These are phyloP conservation scores for Bolborhynchus lineola DNA, from an alignment of 2,113 vertebrate genomes.

Conservation along the genomic window DNA sequence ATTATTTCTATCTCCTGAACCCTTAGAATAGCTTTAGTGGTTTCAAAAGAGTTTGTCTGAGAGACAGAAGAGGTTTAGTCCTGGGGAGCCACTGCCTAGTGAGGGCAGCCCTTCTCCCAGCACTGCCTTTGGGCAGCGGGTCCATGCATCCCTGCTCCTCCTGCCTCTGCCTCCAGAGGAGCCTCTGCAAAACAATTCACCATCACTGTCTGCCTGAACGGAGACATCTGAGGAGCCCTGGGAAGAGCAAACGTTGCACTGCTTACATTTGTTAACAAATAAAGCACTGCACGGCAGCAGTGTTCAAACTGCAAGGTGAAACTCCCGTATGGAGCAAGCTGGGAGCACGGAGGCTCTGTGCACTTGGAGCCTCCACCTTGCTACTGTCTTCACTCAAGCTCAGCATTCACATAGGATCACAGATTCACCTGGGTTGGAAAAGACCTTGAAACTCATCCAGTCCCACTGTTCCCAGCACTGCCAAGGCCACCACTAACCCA, in stretches of 20 bases:
- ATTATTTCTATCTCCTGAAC: neutral
- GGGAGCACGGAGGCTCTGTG: neutral
- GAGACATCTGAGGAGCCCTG: neutral
- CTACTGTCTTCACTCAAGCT: neutral
- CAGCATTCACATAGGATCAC: neutral
- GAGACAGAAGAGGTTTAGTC: neutral
- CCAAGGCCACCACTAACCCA: neutral
- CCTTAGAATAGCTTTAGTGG: neutral
- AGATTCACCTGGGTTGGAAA: neutral
- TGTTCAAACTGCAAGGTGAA: neutral
- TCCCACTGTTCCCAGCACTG: neutral
- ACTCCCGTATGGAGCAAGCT: accelerated
- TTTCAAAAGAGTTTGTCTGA: neutral
- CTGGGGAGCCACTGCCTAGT: accelerated
- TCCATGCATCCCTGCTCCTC: accelerated
- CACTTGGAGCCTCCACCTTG: neutral
- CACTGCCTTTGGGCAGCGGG: accelerated
- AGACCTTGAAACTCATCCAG: neutral
- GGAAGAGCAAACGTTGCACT: neutral
- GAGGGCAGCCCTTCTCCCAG: neutral
- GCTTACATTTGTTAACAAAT: neutral
- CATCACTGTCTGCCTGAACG: neutral
- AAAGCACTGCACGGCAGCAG: neutral
- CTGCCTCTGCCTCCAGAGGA: neutral
- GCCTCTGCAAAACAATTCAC: accelerated